Base-by-base conservation (phyloP, 2,888 invertebrate genomes). In the Ophion ventricosus region DNA sequence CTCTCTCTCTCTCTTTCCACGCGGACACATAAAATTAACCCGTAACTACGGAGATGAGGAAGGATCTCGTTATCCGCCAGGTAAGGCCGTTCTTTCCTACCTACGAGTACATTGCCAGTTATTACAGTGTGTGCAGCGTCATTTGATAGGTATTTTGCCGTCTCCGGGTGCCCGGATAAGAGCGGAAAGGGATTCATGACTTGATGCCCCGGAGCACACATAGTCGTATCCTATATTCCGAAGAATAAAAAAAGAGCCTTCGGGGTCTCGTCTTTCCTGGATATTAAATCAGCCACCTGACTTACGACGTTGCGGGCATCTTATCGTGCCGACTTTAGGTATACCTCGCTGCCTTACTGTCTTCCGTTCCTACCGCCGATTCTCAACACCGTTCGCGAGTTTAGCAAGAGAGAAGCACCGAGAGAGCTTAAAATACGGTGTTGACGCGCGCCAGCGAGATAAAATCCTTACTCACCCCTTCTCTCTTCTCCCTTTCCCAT, bases 281-380 rank as follows among this genome's bases (percentile, higher is more conserved):
- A 82, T 82, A 84, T 84, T 81, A 82, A 84, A 84, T 81, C 82
- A 81, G 84, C 78, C 81, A 81, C 84, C 78, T 84, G 81, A 84
- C 82, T 84, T 82, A 84, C 82, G 81, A 78, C 74, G 73, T 75
- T 75, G 81, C 80, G 80, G 83, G 72, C 57, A 74, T 84, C 81
- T 84, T 84, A 84, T 84, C 81, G 69, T 73, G 11, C 64, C 70
- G 66, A 75, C 63, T 75, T 49, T 17, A 49, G 17, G 4, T 14
- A 49, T 49, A 49, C 14, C 14, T 4, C 2, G n/a, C 17, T 70
- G 67, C 40, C 23, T 56, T 49, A 23, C 43, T 57, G 56, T 66
- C 29, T 64, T 64, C 43, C 63, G 74, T 61, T 35, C 57, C 25
- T 35, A 54, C 49, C 73, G 35, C 20, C 29, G 56, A 29, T 73